Evolutionary conservation across 1,140 invertebrate species (phyloP).

Genomic region (Copidosoma floridanum): DNA sequence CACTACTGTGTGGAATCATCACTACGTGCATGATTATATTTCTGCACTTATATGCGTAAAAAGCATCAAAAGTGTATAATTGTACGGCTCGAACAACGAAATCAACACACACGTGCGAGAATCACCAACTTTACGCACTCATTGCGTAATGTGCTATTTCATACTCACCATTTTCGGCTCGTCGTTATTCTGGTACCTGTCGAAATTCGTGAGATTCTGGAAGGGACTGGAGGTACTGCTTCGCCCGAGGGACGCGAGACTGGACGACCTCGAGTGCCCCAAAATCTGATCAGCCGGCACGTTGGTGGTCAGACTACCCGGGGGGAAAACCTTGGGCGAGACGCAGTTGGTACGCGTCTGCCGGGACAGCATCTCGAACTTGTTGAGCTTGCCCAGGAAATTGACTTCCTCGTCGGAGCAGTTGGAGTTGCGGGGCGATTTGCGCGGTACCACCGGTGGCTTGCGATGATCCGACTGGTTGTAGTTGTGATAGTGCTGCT

Average conservation of each 20-base stretch:
- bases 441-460: slow-evolving; percentile 56
- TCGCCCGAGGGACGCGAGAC: slow-evolving; percentile 42
- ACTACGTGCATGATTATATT: too few relatives aligned
- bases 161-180: too few relatives aligned
- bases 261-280: slow-evolving; percentile 45
- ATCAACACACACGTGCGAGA: too few relatives aligned
- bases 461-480: slow-evolving; percentile 50
- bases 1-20: too few relatives aligned
- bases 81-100: too few relatives aligned
- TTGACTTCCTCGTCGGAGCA: slow-evolving; percentile 58
- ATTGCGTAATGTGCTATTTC: too few relatives aligned
- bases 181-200: slow-evolving; percentile 32
- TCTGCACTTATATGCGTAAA: too few relatives aligned
- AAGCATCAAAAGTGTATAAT: too few relatives aligned
- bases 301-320: slow-evolving; percentile 73
- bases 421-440: slow-evolving; percentile 52
- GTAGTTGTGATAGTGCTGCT: slow-evolving; percentile 26
- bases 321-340: slow-evolving; percentile 77
- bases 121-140: too few relatives aligned
- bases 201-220: slow-evolving; percentile 47
- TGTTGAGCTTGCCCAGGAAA: slow-evolving; percentile 51
- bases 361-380: slow-evolving; percentile 52
- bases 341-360: slow-evolving; percentile 47
- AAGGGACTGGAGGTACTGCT: slow-evolving; percentile 34
- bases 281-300: slow-evolving; percentile 77